These are phyloP conservation scores for Calliopum simillimum DNA, from an alignment of 2,888 invertebrate genomes.

Conservation along the genomic window DNA sequence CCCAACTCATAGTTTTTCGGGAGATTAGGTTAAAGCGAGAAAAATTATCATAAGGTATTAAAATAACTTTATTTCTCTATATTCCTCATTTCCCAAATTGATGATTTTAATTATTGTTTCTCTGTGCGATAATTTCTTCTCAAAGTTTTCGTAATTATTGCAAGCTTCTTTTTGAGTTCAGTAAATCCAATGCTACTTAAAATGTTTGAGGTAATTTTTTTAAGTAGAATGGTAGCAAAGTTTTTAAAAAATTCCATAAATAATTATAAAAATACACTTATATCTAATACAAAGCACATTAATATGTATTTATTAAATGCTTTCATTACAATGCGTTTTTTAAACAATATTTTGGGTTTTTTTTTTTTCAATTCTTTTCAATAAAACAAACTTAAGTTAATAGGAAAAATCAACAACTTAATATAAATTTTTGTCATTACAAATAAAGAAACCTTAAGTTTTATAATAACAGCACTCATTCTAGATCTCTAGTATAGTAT, in stretches of 20 bases:
- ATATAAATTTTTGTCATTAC: not conserved
- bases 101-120: no score
- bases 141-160: no score
- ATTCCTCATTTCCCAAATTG: no score
- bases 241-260: not conserved
- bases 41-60: no score
- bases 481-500: no score
- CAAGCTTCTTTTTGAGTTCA: not conserved
- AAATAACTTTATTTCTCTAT: no score
- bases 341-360: not conserved
- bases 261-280: not conserved
- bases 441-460: no score
- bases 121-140: no score
- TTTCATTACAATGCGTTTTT: not conserved
- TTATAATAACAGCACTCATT: no score
- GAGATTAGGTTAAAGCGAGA: no score
- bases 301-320: constrained; percentile 3
- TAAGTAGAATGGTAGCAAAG: not conserved
- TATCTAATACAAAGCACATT: not conserved
- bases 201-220: not conserved
- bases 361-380: constrained; percentile 1
- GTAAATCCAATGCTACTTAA: not conserved
- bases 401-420: constrained; percentile 31
- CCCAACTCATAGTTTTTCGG: no score
- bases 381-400: constrained; percentile 27